Base-by-base conservation (phyloP, 1,140 invertebrate species). In the Phymorhynchus buccinoides region DNA sequence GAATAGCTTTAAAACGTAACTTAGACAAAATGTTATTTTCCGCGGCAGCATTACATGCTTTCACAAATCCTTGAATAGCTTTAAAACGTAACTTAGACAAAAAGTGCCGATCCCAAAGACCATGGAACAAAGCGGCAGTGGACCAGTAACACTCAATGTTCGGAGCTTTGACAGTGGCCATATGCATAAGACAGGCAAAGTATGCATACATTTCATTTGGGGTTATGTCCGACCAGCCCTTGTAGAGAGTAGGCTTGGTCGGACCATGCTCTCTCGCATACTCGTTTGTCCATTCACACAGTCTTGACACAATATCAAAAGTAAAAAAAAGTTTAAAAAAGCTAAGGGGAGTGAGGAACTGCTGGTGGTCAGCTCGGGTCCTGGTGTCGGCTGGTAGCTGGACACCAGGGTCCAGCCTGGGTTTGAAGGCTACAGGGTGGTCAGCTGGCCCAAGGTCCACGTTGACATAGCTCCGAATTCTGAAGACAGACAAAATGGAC, bases 71-170 rank as follows among this genome's bases (percentile, higher is more conserved):
- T 35, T 77, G 73, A 14, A 77, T 37, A 39, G 73, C 32, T 7
- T 39, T 77, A 37, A 77, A 39, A 9, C 35, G 32, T 1, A 35
- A 7, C 27, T 37, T 79, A 3, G 41, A 44, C 77, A 44, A 44
- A 79, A 4, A 79, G 6, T 79, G 41, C 18, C 77, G 42, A 3
- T 16, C 77, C 77, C 41, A 79, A 0, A 79, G 41, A 39, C 77
- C 22, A 44, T 48, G 41, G n/a, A 79, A 48, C 27, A 42, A 39
- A 22, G 77, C 39, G 6, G 42, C 77, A 48, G n/a, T 48, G 14
- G 41, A 79, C 77, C 77, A 48, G 22, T 44, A 79, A 12, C 77
- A 48, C 1, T 48, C 77, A 44, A 32, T 79, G 27, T 79, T 79
- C 27, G 77, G 77, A 44, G 77, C 41, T 14, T 79, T 39, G 32